Evolutionary conservation across 2,797 vertebrate genomes (phyloP), one percentile per base, ranked within the genome.

Genomic region (Acanthurus tractus): DNA sequence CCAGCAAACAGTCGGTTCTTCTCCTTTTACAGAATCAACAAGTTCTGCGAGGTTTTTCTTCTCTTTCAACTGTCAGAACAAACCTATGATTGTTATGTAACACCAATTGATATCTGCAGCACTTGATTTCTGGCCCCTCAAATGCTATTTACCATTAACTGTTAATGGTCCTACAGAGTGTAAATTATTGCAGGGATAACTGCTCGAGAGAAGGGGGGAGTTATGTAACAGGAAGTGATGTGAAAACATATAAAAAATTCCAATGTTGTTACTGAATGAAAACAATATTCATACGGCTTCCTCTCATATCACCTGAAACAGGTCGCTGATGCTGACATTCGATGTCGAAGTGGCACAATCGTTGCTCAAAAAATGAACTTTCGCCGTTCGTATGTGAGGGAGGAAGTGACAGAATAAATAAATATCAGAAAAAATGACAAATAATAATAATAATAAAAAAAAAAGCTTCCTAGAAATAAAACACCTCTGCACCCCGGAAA

Each of bases 201-300:
- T 46, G 63, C 74, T 42, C 53, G 44, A 2, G 4, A 15, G 65
- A 74, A 80, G 50, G 55, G 55, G 66, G 42, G 61, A 54, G 62
- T 86, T 82, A 79, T 77, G 72, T 76, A 85, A 89, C 69, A 74
- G 78, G 57, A 66, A 69, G 71, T 71, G 74, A 78, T 64, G 64
- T 29, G 25, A 29, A 64, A 49, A 77, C 75, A 76, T 23, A 42
- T 48, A 64, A 76, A 65, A 44, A 69, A 68, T 69, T 78, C 17
- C 40, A 73, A 83, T 64, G 67, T 29, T 73, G 68, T 63, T 81
- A 66, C 58, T 82, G 79, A 74, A 79, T 67, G 25, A 67, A 88
- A 77, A 70, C 67, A 78, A 75, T 68, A 63, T 77, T 74, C 49
- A 20, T 53, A 23, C 52, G 38, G 57, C 18, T 59, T 76, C 58